Percentiles rank a stretch among this genome's conserved stretches.
Conservation (phyloP, 1,140 invertebrate species). For the Batillaria attramentaria region DNA sequence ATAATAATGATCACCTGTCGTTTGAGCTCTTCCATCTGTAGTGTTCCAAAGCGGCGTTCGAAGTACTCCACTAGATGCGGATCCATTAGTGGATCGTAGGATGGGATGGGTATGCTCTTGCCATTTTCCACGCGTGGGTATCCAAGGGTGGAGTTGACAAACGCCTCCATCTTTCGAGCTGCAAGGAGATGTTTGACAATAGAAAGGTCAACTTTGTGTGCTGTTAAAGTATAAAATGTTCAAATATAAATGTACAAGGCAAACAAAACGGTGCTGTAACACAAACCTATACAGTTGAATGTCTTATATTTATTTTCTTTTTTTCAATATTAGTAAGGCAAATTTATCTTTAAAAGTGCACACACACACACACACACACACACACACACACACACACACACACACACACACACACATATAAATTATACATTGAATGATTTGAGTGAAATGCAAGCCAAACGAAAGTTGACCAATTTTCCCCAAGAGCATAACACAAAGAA, state of each 20-base stretch:
- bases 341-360: not conserved
- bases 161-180: slow-evolving; percentile 48
- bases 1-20: slow-evolving; percentile 42
- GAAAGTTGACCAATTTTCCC: no score
- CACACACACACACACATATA: slow-evolving; percentile 19
- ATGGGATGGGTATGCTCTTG: slow-evolving; percentile 51
- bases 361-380: slow-evolving; percentile 14
- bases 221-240: not conserved
- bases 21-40: slow-evolving; percentile 47
- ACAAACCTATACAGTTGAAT: slow-evolving; percentile 10
- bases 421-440: no score
- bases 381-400: slow-evolving; percentile 9
- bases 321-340: no score
- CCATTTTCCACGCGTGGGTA: slow-evolving; percentile 53
- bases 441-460: no score
- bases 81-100: slow-evolving; percentile 69
- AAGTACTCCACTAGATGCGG: slow-evolving; percentile 70
- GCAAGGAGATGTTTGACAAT: slow-evolving; percentile 9
- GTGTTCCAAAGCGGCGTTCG: slow-evolving; percentile 63
- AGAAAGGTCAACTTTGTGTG: not conserved
- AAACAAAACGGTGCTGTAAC: no score
- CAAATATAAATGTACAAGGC: not conserved
- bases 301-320: no score
- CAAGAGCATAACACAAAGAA: no score
- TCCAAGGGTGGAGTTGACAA: slow-evolving; percentile 52